Evolutionary conservation across 2,888 invertebrate species (phyloP), one percentile per base, ranked within the genome.

Genomic region (Thera obeliscata): DNA sequence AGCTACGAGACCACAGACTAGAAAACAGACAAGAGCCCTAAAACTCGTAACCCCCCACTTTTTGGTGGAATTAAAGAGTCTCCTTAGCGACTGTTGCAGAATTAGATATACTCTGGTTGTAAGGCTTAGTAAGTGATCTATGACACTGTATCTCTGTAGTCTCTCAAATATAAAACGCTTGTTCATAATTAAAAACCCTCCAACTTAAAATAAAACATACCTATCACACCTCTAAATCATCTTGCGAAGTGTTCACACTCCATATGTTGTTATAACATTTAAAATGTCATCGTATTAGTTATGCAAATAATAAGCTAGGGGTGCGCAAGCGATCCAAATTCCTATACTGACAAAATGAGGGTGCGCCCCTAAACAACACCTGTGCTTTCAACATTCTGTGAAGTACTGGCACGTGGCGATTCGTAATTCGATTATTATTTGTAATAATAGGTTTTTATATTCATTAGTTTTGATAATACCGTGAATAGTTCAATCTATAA

Each of bases 211-310:
- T 22, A 22, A 22, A 22, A 22, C 22, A 33, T 12, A 50, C 22
- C 52, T 52, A 46, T 43, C 46, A n/a, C 55, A 46, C 11, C 11
- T 38, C 50, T 56, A 36, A 66, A 67, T 70, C 55, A 58, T 67
- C 67, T 54, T 68, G 56, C 71, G 57, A 64, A 69, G 65, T 70
- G 56, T 72, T 66, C 72, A 61, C 64, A 64, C 66, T 73, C 88
- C 90, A 90, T 87, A 83, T 91, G 90, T 80, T 77, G 73, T 71
- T 78, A 85, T 81, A 80, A 74, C 75, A 76, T 85, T 84, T 81
- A 75, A 81, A 87, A 84, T 81, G 87, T 91, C 91, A 92, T 91
- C 91, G 85, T 82, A 89, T 92, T 91, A 91, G 90, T 87, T 86
- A 92, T 91, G 91, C 90, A 88, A 87, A 87, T 82, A 87, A 80